phyloP scores from a whole-genome alignment of 2,113 vertebrate genomes.

The Dasyprocta punctata region DNA sequence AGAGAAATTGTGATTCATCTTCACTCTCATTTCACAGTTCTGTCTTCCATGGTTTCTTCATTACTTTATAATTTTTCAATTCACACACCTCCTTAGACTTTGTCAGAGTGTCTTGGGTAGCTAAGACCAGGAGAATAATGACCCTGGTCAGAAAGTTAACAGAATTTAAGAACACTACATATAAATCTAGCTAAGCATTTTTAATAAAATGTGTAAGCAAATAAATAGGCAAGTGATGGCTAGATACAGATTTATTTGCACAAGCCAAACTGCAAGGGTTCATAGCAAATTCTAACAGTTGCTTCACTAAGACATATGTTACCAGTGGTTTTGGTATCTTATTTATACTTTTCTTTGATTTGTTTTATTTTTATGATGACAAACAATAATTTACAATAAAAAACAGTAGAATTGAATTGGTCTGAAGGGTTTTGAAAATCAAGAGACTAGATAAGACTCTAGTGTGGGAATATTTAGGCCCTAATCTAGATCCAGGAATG shows the following conservation, averaged over 20 bases:
- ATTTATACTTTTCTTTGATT: not conserved
- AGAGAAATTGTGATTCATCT: not conserved
- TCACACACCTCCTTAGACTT: not conserved
- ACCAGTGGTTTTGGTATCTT: not conserved
- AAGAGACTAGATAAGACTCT: not conserved
- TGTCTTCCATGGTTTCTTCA: not conserved
- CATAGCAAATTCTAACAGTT: not conserved
- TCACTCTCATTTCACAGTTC: not conserved
- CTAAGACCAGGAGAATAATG: slow-evolving; percentile 31
- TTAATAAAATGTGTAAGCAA: slow-evolving; percentile 16
- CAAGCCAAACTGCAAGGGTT: not conserved
- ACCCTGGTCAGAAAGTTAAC: not conserved
- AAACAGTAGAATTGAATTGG: not conserved
- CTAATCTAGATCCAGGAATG: not conserved
- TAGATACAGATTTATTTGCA: slow-evolving; percentile 14
- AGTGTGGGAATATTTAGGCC: not conserved
- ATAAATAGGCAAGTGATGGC: slow-evolving; percentile 3
- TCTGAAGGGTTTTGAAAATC: not conserved
- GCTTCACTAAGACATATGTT: not conserved
- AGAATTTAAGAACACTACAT: slow-evolving; percentile 39
- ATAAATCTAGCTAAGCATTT: slow-evolving; percentile 36
- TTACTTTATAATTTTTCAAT: not conserved
- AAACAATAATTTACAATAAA: not conserved
- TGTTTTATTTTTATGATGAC: not conserved
- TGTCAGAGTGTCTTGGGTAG: not conserved